Percentiles rank a stretch among this genome's conserved stretches.
phyloP scores from a whole-genome alignment of 2,797 vertebrate genomes.

The Cygnus olor region DNA sequence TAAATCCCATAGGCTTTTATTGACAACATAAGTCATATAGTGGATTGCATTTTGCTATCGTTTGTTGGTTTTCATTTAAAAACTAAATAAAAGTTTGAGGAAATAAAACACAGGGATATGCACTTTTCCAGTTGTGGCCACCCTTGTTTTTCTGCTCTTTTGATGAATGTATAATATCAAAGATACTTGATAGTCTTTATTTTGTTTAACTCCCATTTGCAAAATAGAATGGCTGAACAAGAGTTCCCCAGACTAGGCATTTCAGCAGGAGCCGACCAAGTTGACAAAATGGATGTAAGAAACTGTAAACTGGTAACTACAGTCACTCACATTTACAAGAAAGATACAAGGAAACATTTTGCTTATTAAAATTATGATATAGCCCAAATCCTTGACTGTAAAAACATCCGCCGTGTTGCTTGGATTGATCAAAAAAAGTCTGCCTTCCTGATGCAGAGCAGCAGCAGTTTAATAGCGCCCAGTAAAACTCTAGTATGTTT shows the following conservation, averaged over 20 bases:
- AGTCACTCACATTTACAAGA: neutral
- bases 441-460: neutral
- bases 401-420: neutral
- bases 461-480: neutral
- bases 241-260: neutral
- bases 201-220: neutral
- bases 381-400: neutral
- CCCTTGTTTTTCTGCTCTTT: neutral
- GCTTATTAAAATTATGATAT: neutral
- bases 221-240: neutral
- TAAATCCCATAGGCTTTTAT: conserved; percentile 62
- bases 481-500: neutral
- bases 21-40: conserved; percentile 60
- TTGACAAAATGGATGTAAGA: neutral
- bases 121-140: neutral
- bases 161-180: neutral
- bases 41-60: conserved; percentile 1
- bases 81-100: conserved; percentile 52
- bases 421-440: neutral
- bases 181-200: neutral
- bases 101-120: conserved; percentile 29
- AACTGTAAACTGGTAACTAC: neutral
- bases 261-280: neutral
- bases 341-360: neutral
- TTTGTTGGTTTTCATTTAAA: conserved; percentile 65